Base-by-base conservation (phyloP, 2,113 vertebrate species). In the Hydrochoerus hydrochaeris region DNA sequence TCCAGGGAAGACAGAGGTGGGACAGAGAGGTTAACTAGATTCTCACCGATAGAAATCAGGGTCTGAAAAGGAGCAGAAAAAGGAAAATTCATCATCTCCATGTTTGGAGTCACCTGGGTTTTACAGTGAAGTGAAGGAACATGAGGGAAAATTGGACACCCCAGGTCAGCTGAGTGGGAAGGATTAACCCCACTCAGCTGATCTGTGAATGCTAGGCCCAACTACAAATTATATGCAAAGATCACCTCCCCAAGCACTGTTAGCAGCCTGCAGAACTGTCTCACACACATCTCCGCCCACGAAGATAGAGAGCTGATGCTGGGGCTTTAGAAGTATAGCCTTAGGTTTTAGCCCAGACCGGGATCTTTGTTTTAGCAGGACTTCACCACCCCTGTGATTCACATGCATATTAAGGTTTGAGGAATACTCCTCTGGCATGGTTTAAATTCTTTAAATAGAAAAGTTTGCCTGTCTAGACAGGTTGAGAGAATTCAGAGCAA, bases 381-480 rank as follows among this genome's bases (percentile, higher is more conserved):
- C 78, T 35, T 80, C 49, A 32, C 46, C 30, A 80, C 10, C 24
- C 35, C 17, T 2, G 35, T 82, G 65, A 95, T 65, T 90, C 57
- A 35, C 28, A 41, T 13, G 24, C 20, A 60, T 32, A 7, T 49
- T 63, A 67, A 65, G 85, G 13, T 81, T 85, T 88, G 44, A 90
- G 46, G 44, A 85, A 24, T n/a, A 63, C 10, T 80, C 87, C 32
- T 95, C 94, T 28, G 24, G 24, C 22, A 26, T 28, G 32, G 73
- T 63, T 63, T 94, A 88, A 88, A 95, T 95, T 94, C 88, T 81
- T 94, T 88, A 81, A 81, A 75, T 30, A 92, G 58, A 63, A 88
- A 96, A 63, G 1, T 87, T 81, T 96, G 75, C 57, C 60, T 90
- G 38, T 41, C 89, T 57, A 20, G n/a, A 91, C 49, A 95, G n/a